Percentiles rank a stretch among this genome's conserved stretches.
Evolutionary conservation across 1,140 invertebrate species (phyloP).

Genomic region (Heliconius congener): DNA sequence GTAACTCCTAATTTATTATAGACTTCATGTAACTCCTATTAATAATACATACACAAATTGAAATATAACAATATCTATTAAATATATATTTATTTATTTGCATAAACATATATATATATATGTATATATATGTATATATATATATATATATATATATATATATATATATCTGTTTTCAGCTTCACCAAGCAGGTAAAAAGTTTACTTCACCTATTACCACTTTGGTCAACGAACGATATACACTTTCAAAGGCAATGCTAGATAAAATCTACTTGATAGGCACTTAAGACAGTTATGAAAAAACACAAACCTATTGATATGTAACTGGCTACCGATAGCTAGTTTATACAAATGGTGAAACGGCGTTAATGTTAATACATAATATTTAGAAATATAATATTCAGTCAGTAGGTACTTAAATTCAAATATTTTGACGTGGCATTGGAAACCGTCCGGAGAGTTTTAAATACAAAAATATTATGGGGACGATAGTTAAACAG

Average conservation of each 20-base stretch:
- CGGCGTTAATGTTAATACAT: background rate
- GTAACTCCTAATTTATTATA: background rate
- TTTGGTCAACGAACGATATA: too few species aligned
- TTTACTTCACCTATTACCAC: too few species aligned
- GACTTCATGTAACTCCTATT: too few species aligned
- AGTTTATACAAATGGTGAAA: background rate
- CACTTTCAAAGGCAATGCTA: background rate
- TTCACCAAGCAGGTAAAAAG: too few species aligned
- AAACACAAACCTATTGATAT: background rate
- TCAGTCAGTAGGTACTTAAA: background rate
- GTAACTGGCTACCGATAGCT: background rate
- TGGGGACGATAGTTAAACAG: background rate
- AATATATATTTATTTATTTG: too few species aligned
- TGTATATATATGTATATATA: too few species aligned
- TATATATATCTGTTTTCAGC: too few species aligned
- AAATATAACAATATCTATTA: background rate
- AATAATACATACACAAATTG: too few species aligned
- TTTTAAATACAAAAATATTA: constrained; percentile 9
- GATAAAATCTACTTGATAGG: background rate
- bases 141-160: too few species aligned
- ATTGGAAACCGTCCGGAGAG: background rate
- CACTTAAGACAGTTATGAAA: background rate
- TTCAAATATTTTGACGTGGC: background rate
- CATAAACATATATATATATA: too few species aligned
- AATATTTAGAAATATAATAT: constrained; percentile 11